Conservation (phyloP, 1,140 invertebrate genomes). For the Pachypeltis micranthus region DNA sequence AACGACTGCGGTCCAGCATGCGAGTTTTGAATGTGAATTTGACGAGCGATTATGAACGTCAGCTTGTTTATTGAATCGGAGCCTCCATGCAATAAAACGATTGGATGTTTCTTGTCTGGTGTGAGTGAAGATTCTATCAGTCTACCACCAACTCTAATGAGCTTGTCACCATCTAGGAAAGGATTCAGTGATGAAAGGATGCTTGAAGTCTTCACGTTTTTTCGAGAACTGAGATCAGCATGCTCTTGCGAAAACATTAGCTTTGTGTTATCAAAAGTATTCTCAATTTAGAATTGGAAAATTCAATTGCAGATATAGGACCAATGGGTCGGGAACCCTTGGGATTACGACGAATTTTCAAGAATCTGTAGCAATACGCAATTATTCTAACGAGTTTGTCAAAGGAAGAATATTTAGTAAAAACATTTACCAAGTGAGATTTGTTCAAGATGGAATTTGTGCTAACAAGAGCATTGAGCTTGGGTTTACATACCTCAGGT, state of each 20-base stretch:
- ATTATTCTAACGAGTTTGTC: background rate
- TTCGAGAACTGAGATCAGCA: background rate
- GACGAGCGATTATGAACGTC: slow-evolving; percentile 29
- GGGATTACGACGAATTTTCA: background rate
- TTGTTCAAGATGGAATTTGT: too few species aligned
- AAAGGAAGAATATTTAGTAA: background rate
- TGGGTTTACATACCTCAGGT: too few species aligned
- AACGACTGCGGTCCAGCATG: slow-evolving; percentile 30
- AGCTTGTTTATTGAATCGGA: slow-evolving; percentile 25
- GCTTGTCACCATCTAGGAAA: slow-evolving; percentile 12
- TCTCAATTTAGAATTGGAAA: background rate
- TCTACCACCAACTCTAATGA: slow-evolving; percentile 19
- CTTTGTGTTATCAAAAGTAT: background rate
- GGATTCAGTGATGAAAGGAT: background rate
- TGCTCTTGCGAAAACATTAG: background rate
- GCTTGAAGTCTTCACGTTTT: background rate
- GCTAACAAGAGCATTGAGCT: too few species aligned
- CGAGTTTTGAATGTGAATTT: slow-evolving; percentile 27
- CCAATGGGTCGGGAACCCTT: background rate
- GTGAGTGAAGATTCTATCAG: background rate
- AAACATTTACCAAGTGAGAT: background rate
- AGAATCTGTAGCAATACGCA: background rate
- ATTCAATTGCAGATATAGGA: background rate
- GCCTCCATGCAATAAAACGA: slow-evolving; percentile 31
- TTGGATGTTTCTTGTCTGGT: slow-evolving; percentile 33